A percentile compares a stretch with the other conserved stretches of the same genome.
These are phyloP conservation scores for Pagetopsis macropterus DNA, from an alignment of 2,797 vertebrate species.

Conservation along the genomic window DNA sequence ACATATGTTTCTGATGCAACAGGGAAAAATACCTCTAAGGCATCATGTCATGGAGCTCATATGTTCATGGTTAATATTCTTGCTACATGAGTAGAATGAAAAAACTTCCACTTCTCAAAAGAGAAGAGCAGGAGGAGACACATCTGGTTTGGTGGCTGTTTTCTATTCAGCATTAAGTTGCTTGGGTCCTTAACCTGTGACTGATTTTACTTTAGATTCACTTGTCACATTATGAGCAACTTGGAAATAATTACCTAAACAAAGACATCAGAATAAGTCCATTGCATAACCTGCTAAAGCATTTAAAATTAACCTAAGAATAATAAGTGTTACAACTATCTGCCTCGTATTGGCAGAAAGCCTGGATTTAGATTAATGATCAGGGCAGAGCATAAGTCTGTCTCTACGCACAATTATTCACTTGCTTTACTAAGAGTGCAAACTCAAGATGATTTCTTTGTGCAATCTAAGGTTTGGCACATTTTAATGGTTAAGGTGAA, in stretches of 20 bases:
- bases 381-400: slow-evolving; percentile 14
- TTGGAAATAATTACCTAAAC: slow-evolving; percentile 19
- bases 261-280: not conserved
- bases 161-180: slow-evolving; percentile 22
- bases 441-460: not conserved
- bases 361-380: slow-evolving; percentile 10
- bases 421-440: not conserved
- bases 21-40: slow-evolving; percentile 21
- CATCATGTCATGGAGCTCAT: slow-evolving; percentile 10
- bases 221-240: slow-evolving; percentile 24
- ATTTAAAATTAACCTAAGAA: slow-evolving; percentile 9
- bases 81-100: slow-evolving; percentile 25
- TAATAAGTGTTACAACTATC: not conserved
- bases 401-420: not conserved
- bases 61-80: slow-evolving; percentile 42
- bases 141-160: slow-evolving; percentile 44
- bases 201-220: slow-evolving; percentile 11
- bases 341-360: not conserved
- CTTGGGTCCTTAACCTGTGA: slow-evolving; percentile 10
- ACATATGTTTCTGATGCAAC: slow-evolving; percentile 46
- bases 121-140: slow-evolving; percentile 6
- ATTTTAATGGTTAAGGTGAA: not conserved
- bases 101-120: slow-evolving; percentile 35
- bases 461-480: slow-evolving; percentile 15
- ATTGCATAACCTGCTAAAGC: slow-evolving; percentile 6